phyloP scores from a whole-genome alignment of 2,113 vertebrate genomes.

The Leuciscus idus region DNA sequence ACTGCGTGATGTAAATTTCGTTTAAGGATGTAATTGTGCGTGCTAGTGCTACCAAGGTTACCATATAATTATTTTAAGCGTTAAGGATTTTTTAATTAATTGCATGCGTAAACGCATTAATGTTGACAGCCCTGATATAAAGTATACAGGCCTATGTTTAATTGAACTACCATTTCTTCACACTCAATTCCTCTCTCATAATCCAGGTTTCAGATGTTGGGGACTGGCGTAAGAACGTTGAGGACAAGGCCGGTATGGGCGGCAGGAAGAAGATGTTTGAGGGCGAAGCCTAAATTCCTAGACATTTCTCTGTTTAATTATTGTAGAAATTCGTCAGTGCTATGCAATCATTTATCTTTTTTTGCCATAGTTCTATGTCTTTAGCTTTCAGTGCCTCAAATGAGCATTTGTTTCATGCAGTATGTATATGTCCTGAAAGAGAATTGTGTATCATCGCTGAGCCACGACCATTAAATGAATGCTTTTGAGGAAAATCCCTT shows the following conservation, averaged over 20 bases:
- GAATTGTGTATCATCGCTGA: slow-evolving; percentile 34
- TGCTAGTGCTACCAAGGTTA: no score
- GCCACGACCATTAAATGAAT: slow-evolving; percentile 51
- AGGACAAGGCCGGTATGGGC: slow-evolving; percentile 96
- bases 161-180: not conserved
- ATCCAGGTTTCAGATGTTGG: slow-evolving; percentile 75
- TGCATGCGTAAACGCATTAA: no score
- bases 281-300: slow-evolving; percentile 76
- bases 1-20: no score
- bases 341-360: slow-evolving; percentile 10
- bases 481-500: slow-evolving; percentile 23
- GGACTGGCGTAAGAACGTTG: slow-evolving; percentile 98
- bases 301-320: slow-evolving; percentile 31
- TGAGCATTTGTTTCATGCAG: slow-evolving; percentile 29
- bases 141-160: no score
- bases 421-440: slow-evolving; percentile 20
- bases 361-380: slow-evolving; percentile 24
- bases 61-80: no score
- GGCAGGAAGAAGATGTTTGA: slow-evolving; percentile 99
- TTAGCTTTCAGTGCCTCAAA: slow-evolving; percentile 7
- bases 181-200: not conserved
- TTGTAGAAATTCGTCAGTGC: slow-evolving; percentile 1
- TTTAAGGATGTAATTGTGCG: no score
- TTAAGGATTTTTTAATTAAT: no score
- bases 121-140: no score